phyloP scores from a whole-genome alignment of 2,113 vertebrate genomes.

The Notothenia coriiceps region DNA sequence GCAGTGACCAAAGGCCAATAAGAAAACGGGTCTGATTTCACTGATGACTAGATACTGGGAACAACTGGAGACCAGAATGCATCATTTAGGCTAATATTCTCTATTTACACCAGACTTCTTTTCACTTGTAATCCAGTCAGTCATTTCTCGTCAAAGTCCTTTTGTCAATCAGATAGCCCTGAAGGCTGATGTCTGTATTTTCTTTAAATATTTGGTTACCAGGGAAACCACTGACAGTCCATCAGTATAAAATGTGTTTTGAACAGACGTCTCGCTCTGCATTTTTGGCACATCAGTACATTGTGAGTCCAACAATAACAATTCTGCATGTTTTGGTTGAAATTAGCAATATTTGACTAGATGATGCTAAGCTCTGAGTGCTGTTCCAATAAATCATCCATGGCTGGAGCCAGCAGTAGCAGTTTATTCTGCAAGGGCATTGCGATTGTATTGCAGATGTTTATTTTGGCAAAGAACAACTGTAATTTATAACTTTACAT shows the following conservation, averaged over 20 bases:
- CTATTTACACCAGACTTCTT: not conserved
- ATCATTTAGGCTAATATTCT: not conserved
- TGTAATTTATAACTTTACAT: conserved; percentile 6
- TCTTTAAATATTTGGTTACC: conserved; percentile 61
- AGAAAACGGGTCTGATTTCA: not conserved
- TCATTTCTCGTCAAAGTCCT: too few species aligned
- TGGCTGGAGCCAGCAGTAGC: conserved; percentile 2
- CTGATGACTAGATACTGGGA: not conserved
- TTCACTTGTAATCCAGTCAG: not conserved
- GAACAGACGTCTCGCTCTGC: not conserved
- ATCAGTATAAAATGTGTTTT: conserved; percentile 6
- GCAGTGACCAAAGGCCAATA: too few species aligned
- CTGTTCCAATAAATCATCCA: not conserved
- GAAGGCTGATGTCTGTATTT: not conserved
- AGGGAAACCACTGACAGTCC: conserved; percentile 23
- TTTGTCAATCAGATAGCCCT: conserved; percentile 8
- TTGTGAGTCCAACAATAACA: conserved; percentile 1
- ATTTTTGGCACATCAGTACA: not conserved
- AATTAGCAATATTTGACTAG: not conserved
- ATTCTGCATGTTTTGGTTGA: not conserved
- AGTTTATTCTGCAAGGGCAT: conserved; percentile 1
- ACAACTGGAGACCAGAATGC: conserved; percentile 6
- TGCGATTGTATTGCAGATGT: conserved; percentile 13
- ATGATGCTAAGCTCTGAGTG: not conserved
- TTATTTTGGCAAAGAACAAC: not conserved